Evolutionary conservation across 35 echinoderm and acorn worm species (phyloP), one percentile per base, ranked within the genome.

Genomic region (Lytechinus pictus): DNA sequence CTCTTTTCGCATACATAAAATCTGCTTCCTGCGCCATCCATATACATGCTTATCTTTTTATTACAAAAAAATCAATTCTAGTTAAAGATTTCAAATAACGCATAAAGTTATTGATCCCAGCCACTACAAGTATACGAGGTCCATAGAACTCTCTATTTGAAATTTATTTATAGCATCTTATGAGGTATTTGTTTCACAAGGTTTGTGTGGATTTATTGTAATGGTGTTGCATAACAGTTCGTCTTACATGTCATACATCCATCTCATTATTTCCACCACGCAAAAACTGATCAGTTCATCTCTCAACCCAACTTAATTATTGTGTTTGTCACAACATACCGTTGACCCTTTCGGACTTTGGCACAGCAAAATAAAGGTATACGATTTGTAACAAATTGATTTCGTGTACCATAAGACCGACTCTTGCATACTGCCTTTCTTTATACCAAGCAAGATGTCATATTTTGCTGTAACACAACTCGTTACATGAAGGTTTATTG

Each of bases 31-130:
- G 6, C n/a, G 16, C 66, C 66, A 90, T 90, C 88, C 28, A 90
- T 90, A 27, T 88, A 44, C 28, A 13, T 54, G 52, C 52, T 90
- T 51, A 29, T 90, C 13, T 19, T 28, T 44, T 90, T 13, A 90
- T 90, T 13, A 90, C 52, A 90, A 90, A 44, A 44, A 52, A 54
- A 52, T 52, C 88, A 90, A 10, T 90, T 13, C 9, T 14, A 27
- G 14, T 90, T 58, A 58, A 14, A 44, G 28, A 90, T 54, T 44
- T 52, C 52, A 54, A 29, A 88, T 7, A 90, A 90, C 88, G 28
- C 29, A 90, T 90, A 54, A 44, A 90, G 52, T 52, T 90, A 54
- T 33, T 44, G 27, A 90, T 90, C 88, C 88, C 88, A 52, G 88
- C 52, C 88, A 90, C 0, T 79, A 24, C 8, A 12, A 90, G 4